These are phyloP conservation scores for Ectropis crepuscularia DNA, from an alignment of 2,888 invertebrate species.

Conservation along the genomic window DNA sequence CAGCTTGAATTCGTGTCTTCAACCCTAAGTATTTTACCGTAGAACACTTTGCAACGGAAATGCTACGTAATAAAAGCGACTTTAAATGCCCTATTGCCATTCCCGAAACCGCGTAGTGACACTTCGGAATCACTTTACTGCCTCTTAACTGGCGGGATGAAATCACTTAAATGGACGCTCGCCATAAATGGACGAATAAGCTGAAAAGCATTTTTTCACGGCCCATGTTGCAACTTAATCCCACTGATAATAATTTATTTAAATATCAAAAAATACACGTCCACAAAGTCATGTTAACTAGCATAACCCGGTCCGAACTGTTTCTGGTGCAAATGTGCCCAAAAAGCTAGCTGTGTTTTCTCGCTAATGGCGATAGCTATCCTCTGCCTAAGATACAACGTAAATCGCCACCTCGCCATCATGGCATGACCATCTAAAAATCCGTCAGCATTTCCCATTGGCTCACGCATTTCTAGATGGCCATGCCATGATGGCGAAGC, in stretches of 20 bases:
- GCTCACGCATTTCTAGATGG: too few relatives aligned
- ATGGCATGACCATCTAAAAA: too few relatives aligned
- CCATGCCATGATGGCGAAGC: too few relatives aligned
- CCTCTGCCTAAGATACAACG: too few relatives aligned
- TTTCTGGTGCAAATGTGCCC: constrained; percentile 1
- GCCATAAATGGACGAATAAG: constrained; percentile 20
- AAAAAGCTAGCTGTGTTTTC: not conserved
- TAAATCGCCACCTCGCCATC: too few relatives aligned
- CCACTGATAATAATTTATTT: too few relatives aligned
- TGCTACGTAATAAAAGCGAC: constrained; percentile 24
- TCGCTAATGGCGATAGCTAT: too few relatives aligned
- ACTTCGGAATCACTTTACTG: constrained; percentile 39
- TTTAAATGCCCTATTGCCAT: constrained; percentile 25
- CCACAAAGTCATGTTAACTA: too few relatives aligned
- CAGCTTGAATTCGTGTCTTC: constrained; percentile 3
- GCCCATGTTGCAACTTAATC: too few relatives aligned
- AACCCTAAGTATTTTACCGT: constrained; percentile 14
- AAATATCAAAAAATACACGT: too few relatives aligned
- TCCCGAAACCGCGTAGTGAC: constrained; percentile 28
- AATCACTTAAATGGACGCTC: constrained; percentile 17
- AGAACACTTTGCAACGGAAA: constrained; percentile 25
- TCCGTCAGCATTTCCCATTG: too few relatives aligned
- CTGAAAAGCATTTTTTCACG: constrained; percentile 12
- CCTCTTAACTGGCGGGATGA: constrained; percentile 41
- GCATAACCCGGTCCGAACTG: too few relatives aligned